These are phyloP conservation scores for Drosophila azteca DNA, from an alignment of 1,140 invertebrate genomes.

Conservation along the genomic window DNA sequence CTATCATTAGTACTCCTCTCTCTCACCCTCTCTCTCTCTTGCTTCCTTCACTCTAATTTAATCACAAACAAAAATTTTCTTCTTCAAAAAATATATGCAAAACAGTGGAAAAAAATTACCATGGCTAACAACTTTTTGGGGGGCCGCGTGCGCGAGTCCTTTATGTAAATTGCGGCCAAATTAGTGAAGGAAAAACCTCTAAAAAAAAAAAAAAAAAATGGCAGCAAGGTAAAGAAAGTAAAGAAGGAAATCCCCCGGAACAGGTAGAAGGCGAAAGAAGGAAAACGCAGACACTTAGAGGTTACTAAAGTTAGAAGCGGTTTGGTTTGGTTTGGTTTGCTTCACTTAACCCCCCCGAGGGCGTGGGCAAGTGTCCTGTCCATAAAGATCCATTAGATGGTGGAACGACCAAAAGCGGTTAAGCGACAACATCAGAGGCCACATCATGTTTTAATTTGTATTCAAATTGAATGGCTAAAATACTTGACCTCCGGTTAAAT, in stretches of 20 bases:
- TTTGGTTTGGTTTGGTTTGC: background rate
- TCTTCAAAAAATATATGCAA: slow-evolving; percentile 8
- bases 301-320: slow-evolving; percentile 12
- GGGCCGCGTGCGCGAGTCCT: slow-evolving; percentile 49
- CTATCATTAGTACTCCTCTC: slow-evolving; percentile 55
- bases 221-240: background rate
- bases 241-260: slow-evolving; percentile 26
- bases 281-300: slow-evolving; percentile 28
- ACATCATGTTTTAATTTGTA: slow-evolving; percentile 75
- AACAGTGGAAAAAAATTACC: slow-evolving; percentile 41
- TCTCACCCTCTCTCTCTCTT: slow-evolving; percentile 1
- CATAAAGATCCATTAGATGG: slow-evolving; percentile 72
- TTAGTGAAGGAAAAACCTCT: slow-evolving; percentile 53
- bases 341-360: slow-evolving; percentile 19
- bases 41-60: slow-evolving; percentile 52
- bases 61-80: slow-evolving; percentile 42
- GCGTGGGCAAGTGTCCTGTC: slow-evolving; percentile 42
- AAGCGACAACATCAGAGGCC: slow-evolving; percentile 52
- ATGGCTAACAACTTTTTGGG: slow-evolving; percentile 49
- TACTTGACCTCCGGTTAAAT: too few species aligned
- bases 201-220: background rate
- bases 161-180: slow-evolving; percentile 76
- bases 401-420: slow-evolving; percentile 22
- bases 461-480: slow-evolving; percentile 65
- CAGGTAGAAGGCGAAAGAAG: slow-evolving; percentile 29